Evolutionary conservation across 2,797 vertebrate genomes (phyloP), one percentile per base, ranked within the genome.

Genomic region (Sandelia bainsii): DNA sequence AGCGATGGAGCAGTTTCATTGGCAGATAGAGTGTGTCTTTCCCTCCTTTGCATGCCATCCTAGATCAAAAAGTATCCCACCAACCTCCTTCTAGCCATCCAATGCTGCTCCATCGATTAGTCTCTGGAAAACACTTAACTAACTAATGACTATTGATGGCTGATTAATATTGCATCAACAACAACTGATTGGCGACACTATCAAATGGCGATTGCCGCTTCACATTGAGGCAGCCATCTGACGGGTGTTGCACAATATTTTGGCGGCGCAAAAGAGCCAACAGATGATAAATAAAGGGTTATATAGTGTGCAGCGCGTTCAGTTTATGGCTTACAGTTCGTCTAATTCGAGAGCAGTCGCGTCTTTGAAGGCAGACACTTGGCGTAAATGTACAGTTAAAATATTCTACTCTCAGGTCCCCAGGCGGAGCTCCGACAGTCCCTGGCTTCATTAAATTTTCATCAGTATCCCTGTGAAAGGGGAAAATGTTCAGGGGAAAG

Each of bases 311-410:
- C 82, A 84, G 94, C 88, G 93, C 92, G 87, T 92, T 95, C 94
- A 92, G 86, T 95, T 95, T 95, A 92, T 93, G 95, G 94, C 93
- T 92, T 91, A 89, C 95, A 93, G 93, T 96, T 96, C 90, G 94
- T 94, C 95, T 97, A 96, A 97, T 96, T 97, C 94, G 90, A 96
- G 96, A 96, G 96, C 95, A 96, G 95, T 94, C 94, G 95, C 94
- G 95, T 96, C 95, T 97, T 97, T 97, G 95, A 97, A 97, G 96
- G 94, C 95, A 96, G 96, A 96, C 96, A 95, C 95, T 97, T 95
- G 96, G 96, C 97, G 96, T 97, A 97, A 98, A 97, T 96, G 97
- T 98, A 98, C 97, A 97, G 97, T 98, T 98, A 97, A 97, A 98
- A 98, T 98, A 98, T 99, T 98, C 97, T 94, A 95, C 94, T 94